Evolutionary conservation across 2,888 invertebrate species (phyloP), one percentile per base, ranked within the genome.

Genomic region (Agrilus cyanescens): DNA sequence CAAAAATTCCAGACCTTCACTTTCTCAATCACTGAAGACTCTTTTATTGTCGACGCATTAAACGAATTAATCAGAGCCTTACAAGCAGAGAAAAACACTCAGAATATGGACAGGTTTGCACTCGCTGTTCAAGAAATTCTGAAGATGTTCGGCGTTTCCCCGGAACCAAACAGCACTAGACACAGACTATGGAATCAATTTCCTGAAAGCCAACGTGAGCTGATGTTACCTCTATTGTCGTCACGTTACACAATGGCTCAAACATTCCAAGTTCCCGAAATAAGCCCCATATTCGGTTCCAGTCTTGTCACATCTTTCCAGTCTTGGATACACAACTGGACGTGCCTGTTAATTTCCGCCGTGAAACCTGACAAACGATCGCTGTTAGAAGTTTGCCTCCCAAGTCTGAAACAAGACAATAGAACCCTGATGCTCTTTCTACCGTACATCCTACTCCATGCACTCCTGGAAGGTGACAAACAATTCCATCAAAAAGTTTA

Each of bases 61-160:
- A 72, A 74, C 4, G 82, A 85, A 57, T 70, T 86, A 4, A 76
- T 80, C 16, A 73, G 79, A 47, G 84, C 84, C 2, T 81, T 85
- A 54, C 85, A 86, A 59, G 79, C 79, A 51, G 84, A 85, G 57
- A 83, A 82, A 56, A 80, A 82, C 59, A 82, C 85, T 1, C 76
- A 75, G 72, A 80, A 80, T 52, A 82, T 85, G 71, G 85, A 87
- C 58, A 78, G 80, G 53, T 85, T 85, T 57, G 82, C 86, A 0
- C 61, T 87, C 45, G 86, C 85, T 0, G 87, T 88, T 55, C 79
- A 87, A 66, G 86, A 85, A 59, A 82, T 85, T 49, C 63, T 87
- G 35, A 80, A 80, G 55, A 72, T 74, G 1, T 82, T 82, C 50
- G 76, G 78, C 13, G 82, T 86, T 45, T 78, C 80, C 1, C 81